Conservation (phyloP, 2,797 vertebrate genomes). For the Periophthalmus magnuspinnatus region DNA sequence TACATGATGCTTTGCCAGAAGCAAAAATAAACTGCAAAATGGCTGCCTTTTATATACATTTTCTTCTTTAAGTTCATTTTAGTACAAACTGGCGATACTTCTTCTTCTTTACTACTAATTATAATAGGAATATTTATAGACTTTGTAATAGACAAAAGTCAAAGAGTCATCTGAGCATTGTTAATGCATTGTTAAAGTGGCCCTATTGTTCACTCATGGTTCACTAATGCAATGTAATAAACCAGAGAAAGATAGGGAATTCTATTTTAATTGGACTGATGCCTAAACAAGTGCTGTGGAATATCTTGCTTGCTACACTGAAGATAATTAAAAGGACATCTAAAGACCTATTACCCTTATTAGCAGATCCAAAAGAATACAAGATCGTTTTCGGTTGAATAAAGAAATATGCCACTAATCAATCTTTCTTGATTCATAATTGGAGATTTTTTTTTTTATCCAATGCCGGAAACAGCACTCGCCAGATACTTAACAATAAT, state of each 20-base stretch:
- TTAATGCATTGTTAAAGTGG: constrained; percentile 62
- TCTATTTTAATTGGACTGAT: constrained; percentile 64
- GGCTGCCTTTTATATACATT: not conserved
- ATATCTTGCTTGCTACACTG: constrained; percentile 52
- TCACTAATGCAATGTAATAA: constrained; percentile 41
- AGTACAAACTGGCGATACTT: not conserved
- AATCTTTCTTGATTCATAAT: not conserved
- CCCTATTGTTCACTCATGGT: constrained; percentile 64
- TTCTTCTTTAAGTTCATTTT: not conserved
- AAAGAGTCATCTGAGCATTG: constrained; percentile 43
- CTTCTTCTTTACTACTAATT: not conserved
- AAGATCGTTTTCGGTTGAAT: constrained; percentile 42
- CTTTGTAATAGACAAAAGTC: constrained; percentile 49
- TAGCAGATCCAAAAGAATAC: constrained; percentile 53
- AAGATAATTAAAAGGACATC: constrained; percentile 70
- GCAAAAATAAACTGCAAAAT: not conserved
- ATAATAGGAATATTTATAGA: not conserved
- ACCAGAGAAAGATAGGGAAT: constrained; percentile 30
- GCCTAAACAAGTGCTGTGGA: constrained; percentile 53
- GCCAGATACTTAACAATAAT: constrained; percentile 26
- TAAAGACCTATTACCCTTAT: constrained; percentile 66
- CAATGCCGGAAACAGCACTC: constrained; percentile 9
- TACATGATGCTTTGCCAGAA: not conserved
- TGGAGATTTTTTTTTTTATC: not conserved
- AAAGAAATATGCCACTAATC: not conserved